Evolutionary conservation across 2,888 invertebrate genomes (phyloP).

Genomic region (Cepaea hortensis): DNA sequence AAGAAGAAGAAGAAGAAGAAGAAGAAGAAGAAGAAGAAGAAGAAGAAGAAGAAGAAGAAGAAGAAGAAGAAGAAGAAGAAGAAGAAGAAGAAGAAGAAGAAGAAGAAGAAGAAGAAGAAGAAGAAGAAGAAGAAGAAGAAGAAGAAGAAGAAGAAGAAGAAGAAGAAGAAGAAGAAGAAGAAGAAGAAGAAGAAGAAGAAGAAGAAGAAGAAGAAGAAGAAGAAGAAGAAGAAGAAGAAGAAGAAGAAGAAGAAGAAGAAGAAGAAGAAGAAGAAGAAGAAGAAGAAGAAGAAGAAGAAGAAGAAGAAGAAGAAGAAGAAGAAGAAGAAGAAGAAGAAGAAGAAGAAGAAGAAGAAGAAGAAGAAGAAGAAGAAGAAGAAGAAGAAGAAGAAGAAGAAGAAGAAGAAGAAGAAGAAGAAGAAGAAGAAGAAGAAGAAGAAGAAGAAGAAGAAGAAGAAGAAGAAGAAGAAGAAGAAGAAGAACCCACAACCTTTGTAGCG

Average conservation of each 20-base stretch:
- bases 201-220: conserved; percentile 30
- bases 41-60: too few relatives aligned
- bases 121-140: neutral
- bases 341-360: conserved; percentile 45
- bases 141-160: neutral
- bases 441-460: neutral
- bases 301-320: conserved; percentile 25
- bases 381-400: conserved; percentile 8
- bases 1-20: conserved; percentile 20
- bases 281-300: neutral
- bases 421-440: neutral
- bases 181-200: neutral
- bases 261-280: neutral
- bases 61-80: too few relatives aligned
- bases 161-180: conserved; percentile 43
- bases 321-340: conserved; percentile 40
- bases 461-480: too few relatives aligned
- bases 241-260: neutral
- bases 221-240: conserved; percentile 39
- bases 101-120: neutral
- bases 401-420: conserved; percentile 23
- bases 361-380: conserved; percentile 33
- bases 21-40: too few relatives aligned
- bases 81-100: neutral
- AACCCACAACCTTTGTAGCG: neutral